Base-by-base conservation (phyloP, 2,888 invertebrate genomes). In the Noctua pronuba region DNA sequence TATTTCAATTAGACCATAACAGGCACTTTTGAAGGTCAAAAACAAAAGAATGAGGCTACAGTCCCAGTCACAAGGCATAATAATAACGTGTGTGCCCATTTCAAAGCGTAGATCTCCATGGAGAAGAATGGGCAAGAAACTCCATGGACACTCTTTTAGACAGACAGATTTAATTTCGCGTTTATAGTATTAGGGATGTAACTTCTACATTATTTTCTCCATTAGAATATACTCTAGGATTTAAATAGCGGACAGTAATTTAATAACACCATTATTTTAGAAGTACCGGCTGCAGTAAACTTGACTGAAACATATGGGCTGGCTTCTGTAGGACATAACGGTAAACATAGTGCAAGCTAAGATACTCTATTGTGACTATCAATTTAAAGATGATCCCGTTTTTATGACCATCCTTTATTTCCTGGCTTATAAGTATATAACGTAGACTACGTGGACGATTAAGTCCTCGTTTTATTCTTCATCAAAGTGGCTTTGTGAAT, bases 261-360 rank as follows among this genome's bases (percentile, higher is more conserved):
- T 81, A 73, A 73, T 73, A 13, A 16, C 10, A 16, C 24, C n/a
- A 52, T 41, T 80, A 77, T 52, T 72, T 38, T 35, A 35, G 10
- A 10, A 28, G 35, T 13, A 7, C 35, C n/a, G n/a, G 24, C 28
- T 41, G 60, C 28, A 52, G n/a, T 24, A 38, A 52, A 35, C 44
- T 0, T 16, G 52, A 81, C 74, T 10, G 52, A 2, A 35, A 78
- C 10, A 18, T 73, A 60, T 21, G 21, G 18, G 44, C 31, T 38
- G 0, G 35, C 13, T 13, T 18, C 73, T 24, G 35, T 6, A 35
- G 73, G 52, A 28, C 62, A 73, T 60, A 35, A 74, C 60, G 24
- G 35, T 28, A 49, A 60, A 49, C 31, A 49, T n/a, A 60, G 38
- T 35, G 38, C 41, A 80, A 62, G 31, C 38, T 8, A 4, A 2